Base-by-base conservation (phyloP, 2,113 vertebrate species). In the Alethe diademata region DNA sequence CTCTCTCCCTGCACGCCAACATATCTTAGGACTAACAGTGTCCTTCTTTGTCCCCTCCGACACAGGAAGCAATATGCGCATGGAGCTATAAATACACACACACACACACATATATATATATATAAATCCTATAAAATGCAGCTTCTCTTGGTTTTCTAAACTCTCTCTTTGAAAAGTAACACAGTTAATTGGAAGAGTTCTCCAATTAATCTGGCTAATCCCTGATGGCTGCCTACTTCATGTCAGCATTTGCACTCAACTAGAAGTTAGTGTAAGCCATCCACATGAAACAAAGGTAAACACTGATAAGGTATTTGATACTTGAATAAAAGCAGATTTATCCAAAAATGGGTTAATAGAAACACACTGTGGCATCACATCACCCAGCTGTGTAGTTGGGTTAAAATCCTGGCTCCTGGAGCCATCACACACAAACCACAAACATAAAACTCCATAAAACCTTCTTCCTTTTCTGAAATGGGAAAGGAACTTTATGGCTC, bases 401-500 rank as follows among this genome's bases (percentile, higher is more conserved):
- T 84, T 67, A 42, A 91, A 89, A 69, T 70, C 38, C 64, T 40
- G 47, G 38, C 31, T 93, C 76, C 75, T 54, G 38, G 14, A 69
- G 66, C 60, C 33, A 31, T 29, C 16, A 22, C 62, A 60, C 51
- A 36, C 70, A 78, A 91, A 60, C 57, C 53, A 81, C 67, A 64
- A 70, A 83, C 15, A 64, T 14, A 62, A n/a, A 90, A 70, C 95
- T 86, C 89, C 84, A 58, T 86, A 78, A 96, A 96, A 85, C 57
- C 61, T 18, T n/a, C 73, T 58, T 89, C 80, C 89, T 93, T 31
- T 65, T 74, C 78, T 67, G 61, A 67, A 86, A 82, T 3, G 25
- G 65, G 57, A 84, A 93, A 85, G 48, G 36, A 78, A 69, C 70
- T 90, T 94, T 95, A 96, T 64, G 78, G 78, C 95, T 90, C 70